These are phyloP conservation scores for Chelonus formosanus DNA, from an alignment of 2,888 invertebrate genomes.

Conservation along the genomic window DNA sequence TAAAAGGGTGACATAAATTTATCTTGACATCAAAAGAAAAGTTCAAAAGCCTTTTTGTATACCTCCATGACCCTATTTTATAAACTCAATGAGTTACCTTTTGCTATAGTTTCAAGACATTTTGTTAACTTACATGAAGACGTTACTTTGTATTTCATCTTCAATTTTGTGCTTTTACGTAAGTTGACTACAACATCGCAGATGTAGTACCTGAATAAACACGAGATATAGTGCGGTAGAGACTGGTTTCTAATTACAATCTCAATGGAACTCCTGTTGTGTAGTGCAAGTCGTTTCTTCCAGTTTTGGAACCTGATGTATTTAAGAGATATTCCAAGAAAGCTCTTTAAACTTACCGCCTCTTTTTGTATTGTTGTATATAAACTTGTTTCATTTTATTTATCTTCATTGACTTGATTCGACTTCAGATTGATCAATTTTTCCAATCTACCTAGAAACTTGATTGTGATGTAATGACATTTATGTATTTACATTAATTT, in stretches of 20 bases:
- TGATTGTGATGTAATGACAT: too few relatives aligned
- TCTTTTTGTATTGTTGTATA: slow-evolving; percentile 14
- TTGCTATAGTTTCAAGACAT: too few relatives aligned
- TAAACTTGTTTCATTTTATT: background rate
- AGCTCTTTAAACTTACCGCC: slow-evolving; percentile 7
- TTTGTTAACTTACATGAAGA: too few relatives aligned
- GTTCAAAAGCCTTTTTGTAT: too few relatives aligned
- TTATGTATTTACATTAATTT: too few relatives aligned
- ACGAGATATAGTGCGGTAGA: background rate
- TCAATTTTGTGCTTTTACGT: too few relatives aligned
- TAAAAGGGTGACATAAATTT: slow-evolving; percentile 1
- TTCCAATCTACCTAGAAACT: too few relatives aligned
- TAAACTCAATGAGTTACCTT: too few relatives aligned
- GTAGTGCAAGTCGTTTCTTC: background rate
- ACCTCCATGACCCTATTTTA: too few relatives aligned
- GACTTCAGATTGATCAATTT: too few relatives aligned
- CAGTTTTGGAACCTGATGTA: background rate
- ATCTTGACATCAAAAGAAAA: too few relatives aligned
- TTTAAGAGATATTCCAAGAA: slow-evolving; percentile 14
- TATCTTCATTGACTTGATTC: background rate
- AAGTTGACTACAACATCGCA: too few relatives aligned
- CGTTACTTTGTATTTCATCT: background rate
- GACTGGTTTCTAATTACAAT: slow-evolving; percentile 42
- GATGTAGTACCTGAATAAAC: slow-evolving; percentile 34
- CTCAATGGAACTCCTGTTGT: slow-evolving; percentile 35